Percentiles rank a stretch among this genome's conserved stretches.
Conservation (phyloP, 2,888 invertebrate species). For the Rotaria macrura region DNA sequence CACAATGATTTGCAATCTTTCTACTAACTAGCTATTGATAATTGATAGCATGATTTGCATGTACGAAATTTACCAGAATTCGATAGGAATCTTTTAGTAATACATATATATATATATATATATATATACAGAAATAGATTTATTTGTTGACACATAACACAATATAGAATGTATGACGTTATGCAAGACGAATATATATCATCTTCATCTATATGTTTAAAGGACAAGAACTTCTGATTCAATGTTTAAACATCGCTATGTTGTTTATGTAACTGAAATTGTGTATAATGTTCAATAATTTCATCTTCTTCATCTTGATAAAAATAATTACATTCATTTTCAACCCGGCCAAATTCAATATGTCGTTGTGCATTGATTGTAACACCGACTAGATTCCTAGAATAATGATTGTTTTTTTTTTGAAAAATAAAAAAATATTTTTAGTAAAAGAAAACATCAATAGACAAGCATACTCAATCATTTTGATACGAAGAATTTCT, state of each 20-base stretch:
- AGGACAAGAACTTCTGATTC: background rate
- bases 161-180: background rate
- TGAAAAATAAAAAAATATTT: background rate
- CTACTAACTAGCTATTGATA: no score
- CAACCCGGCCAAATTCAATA: background rate
- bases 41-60: no score
- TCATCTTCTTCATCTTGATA: background rate
- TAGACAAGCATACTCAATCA: background rate
- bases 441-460: background rate
- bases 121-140: background rate
- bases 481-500: slow-evolving; percentile 10
- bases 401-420: no score
- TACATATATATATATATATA: no score
- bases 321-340: background rate
- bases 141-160: background rate
- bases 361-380: background rate
- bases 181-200: background rate
- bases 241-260: background rate
- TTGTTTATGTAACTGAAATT: background rate
- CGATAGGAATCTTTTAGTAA: no score
- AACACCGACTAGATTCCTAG: background rate
- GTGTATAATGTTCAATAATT: background rate
- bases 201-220: background rate
- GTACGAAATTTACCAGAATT: no score
- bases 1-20: no score